Percentiles rank a stretch among this genome's conserved stretches.
Evolutionary conservation across 2,797 vertebrate species (phyloP).

Genomic region (Naso thynnoides): DNA sequence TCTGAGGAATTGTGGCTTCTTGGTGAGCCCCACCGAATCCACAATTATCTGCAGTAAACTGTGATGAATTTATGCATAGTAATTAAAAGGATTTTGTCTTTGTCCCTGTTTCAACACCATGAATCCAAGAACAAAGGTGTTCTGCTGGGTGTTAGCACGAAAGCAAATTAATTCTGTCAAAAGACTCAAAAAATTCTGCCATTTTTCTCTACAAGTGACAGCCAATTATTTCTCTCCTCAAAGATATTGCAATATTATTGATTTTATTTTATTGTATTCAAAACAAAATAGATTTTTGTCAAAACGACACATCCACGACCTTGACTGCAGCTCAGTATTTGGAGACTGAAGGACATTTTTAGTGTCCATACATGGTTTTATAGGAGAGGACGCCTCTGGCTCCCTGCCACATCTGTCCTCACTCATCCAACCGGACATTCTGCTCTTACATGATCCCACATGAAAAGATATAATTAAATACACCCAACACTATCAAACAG

Average conservation of each 20-base stretch:
- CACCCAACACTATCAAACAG: constrained; percentile 44
- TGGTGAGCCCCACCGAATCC: not conserved
- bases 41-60: not conserved
- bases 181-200: no score
- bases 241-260: not conserved
- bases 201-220: not conserved
- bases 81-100: not conserved
- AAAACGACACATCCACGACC: no score
- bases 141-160: not conserved
- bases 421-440: constrained; percentile 57
- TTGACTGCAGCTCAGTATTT: constrained; percentile 3
- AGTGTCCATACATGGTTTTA: constrained; percentile 33
- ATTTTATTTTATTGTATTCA: not conserved
- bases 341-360: constrained; percentile 32
- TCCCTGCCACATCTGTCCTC: constrained; percentile 42
- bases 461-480: constrained; percentile 68
- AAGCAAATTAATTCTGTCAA: not conserved
- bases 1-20: not conserved
- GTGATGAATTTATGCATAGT: not conserved
- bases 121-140: not conserved
- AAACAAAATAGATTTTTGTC: not conserved
- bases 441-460: constrained; percentile 66
- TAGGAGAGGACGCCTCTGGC: constrained; percentile 34
- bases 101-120: not conserved
- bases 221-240: not conserved